Evolutionary conservation across 2,113 vertebrate genomes (phyloP).

Genomic region (Pseudorectes ferrugineus): DNA sequence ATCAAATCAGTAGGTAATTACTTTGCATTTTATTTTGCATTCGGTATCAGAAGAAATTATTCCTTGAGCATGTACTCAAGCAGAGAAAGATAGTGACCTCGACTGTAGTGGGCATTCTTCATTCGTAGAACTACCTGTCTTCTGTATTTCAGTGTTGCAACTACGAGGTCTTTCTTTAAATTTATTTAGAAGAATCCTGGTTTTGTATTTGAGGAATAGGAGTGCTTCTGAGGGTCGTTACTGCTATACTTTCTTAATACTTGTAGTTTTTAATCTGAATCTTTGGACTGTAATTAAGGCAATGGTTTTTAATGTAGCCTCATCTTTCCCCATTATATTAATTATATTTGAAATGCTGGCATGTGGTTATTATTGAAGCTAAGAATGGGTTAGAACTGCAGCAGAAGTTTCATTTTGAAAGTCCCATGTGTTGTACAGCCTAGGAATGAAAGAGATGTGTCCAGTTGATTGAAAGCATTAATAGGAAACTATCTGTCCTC

Average conservation of each 20-base stretch:
- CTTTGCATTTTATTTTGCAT: background rate
- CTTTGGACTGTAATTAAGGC: background rate
- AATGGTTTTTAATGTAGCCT: background rate
- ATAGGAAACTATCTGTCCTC: background rate
- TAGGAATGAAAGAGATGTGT: background rate
- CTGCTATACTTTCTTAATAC: background rate
- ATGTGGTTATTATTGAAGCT: background rate
- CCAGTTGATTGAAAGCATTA: background rate
- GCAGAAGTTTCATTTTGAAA: background rate
- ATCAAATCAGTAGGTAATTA: background rate
- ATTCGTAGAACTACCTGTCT: background rate
- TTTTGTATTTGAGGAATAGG: background rate
- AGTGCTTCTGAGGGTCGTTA: background rate
- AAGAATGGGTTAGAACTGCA: background rate
- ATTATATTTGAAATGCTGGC: background rate
- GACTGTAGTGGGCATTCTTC: background rate
- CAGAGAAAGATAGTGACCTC: background rate
- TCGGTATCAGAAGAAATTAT: background rate
- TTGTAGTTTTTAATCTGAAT: background rate
- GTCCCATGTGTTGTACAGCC: background rate
- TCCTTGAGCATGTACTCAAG: background rate
- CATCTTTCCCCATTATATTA: background rate
- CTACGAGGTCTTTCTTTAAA: background rate
- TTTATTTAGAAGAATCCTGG: background rate
- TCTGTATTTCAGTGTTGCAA: background rate